phyloP scores from a whole-genome alignment of 2,888 invertebrate genomes.

The Brenthis ino region DNA sequence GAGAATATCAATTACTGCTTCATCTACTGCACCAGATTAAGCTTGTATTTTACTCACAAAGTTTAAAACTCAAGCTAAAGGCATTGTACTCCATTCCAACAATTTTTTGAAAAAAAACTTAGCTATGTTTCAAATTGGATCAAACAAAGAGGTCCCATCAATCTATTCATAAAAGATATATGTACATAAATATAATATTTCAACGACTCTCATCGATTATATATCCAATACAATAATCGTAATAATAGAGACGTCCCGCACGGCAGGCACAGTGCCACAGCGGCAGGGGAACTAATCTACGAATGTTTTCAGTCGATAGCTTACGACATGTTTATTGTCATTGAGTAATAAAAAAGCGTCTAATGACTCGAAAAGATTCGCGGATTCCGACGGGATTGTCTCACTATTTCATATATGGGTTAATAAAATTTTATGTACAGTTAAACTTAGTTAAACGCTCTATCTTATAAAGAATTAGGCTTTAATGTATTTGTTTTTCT shows the following conservation, averaged over 20 bases:
- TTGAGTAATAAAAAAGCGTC: constrained; percentile 78
- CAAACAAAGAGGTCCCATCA: too few species aligned
- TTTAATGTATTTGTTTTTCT: constrained; percentile 31
- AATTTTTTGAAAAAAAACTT: too few species aligned
- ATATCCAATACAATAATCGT: constrained; percentile 66
- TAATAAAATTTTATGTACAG: constrained; percentile 81
- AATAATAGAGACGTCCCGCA: constrained; percentile 60
- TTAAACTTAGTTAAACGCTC: constrained; percentile 76
- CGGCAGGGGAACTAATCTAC: constrained; percentile 67
- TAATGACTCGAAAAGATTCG: constrained; percentile 77
- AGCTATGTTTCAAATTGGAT: too few species aligned
- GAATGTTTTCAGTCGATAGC: constrained; percentile 79
- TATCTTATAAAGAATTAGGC: constrained; percentile 39
- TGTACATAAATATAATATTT: neutral
- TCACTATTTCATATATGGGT: constrained; percentile 80
- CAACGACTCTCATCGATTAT: constrained; percentile 46
- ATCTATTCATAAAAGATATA: too few species aligned
- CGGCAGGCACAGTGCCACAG: constrained; percentile 27
- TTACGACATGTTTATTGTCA: constrained; percentile 81
- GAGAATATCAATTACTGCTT: too few species aligned
- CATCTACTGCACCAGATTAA: too few species aligned
- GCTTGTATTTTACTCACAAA: too few species aligned
- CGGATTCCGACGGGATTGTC: constrained; percentile 68
- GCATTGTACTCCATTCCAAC: too few species aligned
- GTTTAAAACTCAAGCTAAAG: too few species aligned